Evolutionary conservation across 2,888 invertebrate genomes (phyloP).

Genomic region (Acleris cristana): DNA sequence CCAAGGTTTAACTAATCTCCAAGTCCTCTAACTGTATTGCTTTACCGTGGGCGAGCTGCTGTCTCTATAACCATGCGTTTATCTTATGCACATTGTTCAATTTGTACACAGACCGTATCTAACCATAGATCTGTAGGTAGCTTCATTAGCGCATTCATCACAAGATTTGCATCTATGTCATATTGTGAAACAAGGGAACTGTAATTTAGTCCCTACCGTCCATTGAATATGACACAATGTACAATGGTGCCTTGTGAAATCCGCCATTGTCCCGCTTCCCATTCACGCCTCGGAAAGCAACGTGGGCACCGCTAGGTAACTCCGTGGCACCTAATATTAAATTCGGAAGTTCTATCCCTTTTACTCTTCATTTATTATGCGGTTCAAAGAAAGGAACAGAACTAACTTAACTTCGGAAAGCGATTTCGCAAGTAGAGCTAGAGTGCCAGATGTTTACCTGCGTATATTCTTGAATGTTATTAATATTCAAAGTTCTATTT

Average conservation of each 20-base stretch:
- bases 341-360: conserved; percentile 10
- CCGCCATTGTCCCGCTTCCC: conserved; percentile 43
- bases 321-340: too few species aligned
- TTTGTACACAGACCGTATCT: conserved; percentile 1
- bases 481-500: too few species aligned
- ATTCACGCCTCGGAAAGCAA: conserved; percentile 33
- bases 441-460: too few species aligned
- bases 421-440: too few species aligned
- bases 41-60: too few species aligned
- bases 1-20: too few species aligned
- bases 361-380: neutral
- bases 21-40: too few species aligned
- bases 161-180: conserved; percentile 24
- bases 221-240: conserved; percentile 38
- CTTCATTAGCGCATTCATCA: conserved; percentile 28
- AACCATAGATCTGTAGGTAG: conserved; percentile 7
- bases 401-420: too few species aligned
- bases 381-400: neutral
- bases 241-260: conserved; percentile 54
- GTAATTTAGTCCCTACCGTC: conserved; percentile 20
- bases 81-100: neutral
- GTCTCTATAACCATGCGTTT: neutral
- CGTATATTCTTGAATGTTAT: too few species aligned
- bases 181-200: conserved; percentile 23
- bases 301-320: conserved; percentile 20